Percentiles rank a stretch among this genome's conserved stretches.
Evolutionary conservation across 2,797 vertebrate species (phyloP).

Genomic region (Gephyroberyx darwinii): DNA sequence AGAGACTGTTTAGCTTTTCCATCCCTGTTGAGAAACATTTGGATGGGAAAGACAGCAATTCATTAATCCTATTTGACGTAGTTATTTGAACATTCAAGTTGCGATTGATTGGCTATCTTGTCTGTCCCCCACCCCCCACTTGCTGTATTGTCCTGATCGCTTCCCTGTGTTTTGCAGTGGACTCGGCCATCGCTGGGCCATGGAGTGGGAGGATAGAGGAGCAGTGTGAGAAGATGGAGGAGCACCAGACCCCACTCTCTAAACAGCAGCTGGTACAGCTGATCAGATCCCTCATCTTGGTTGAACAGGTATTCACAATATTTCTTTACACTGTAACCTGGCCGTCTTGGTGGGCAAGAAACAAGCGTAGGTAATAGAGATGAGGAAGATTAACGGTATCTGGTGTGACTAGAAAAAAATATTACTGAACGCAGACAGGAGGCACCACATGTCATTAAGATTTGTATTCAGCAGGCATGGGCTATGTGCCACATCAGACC

Average conservation of each 20-base stretch:
- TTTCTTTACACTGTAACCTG: not conserved
- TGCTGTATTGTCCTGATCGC: not conserved
- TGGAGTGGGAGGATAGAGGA: conserved; percentile 60
- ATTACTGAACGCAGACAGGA: no score
- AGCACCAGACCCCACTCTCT: conserved; percentile 63
- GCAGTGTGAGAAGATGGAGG: conserved; percentile 64
- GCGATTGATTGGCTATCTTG: not conserved
- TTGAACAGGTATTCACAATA: conserved; percentile 69
- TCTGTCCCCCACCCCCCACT: no score
- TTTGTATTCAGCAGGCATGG: no score
- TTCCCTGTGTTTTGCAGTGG: conserved; percentile 59
- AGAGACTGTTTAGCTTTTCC: no score
- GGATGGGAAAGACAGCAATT: no score
- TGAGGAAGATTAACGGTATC: no score
- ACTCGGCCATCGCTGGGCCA: conserved; percentile 41
- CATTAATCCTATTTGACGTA: not conserved
- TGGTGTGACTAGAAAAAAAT: no score
- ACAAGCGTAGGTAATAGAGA: no score
- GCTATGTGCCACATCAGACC: no score
- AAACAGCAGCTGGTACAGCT: conserved; percentile 79
- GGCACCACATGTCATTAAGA: no score
- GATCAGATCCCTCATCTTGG: conserved; percentile 75
- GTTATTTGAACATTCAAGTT: not conserved
- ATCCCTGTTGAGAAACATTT: no score
- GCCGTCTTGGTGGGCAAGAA: not conserved